phyloP scores from a whole-genome alignment of 2,888 invertebrate species.

The Temnothorax ravouxi region DNA sequence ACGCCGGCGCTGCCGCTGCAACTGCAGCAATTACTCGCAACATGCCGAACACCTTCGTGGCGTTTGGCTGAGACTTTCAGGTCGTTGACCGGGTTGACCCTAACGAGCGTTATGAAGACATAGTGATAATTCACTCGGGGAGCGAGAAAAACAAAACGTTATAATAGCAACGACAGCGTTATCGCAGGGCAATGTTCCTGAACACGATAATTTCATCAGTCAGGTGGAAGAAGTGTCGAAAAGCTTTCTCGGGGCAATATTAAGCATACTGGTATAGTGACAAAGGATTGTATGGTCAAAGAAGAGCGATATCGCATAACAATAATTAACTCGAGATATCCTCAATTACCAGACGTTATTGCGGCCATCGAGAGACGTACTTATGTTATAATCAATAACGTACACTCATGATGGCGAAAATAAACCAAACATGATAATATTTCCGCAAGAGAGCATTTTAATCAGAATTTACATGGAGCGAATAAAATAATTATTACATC shows the following conservation, averaged over 20 bases:
- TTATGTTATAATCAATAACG: neutral
- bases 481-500: slow-evolving; percentile 53
- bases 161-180: slow-evolving; percentile 8
- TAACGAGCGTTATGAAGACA: slow-evolving; percentile 47
- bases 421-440: slow-evolving; percentile 17
- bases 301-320: neutral
- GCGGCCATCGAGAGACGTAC: too few species aligned
- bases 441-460: slow-evolving; percentile 12
- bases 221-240: neutral
- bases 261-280: too few species aligned
- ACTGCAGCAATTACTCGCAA: slow-evolving; percentile 56
- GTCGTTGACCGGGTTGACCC: slow-evolving; percentile 50
- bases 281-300: too few species aligned
- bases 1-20: slow-evolving; percentile 42
- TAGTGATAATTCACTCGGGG: slow-evolving; percentile 13
- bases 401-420: neutral
- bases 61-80: slow-evolving; percentile 18
- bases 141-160: neutral
- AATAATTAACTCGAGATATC: neutral
- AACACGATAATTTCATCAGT: neutral
- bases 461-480: slow-evolving; percentile 39
- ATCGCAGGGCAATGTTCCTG: neutral
- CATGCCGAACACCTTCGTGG: slow-evolving; percentile 39
- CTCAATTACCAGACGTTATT: neutral
- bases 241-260: neutral